Conservation (phyloP, 1,140 invertebrate species). For the Hermatobates lingyangjiaoensis region DNA sequence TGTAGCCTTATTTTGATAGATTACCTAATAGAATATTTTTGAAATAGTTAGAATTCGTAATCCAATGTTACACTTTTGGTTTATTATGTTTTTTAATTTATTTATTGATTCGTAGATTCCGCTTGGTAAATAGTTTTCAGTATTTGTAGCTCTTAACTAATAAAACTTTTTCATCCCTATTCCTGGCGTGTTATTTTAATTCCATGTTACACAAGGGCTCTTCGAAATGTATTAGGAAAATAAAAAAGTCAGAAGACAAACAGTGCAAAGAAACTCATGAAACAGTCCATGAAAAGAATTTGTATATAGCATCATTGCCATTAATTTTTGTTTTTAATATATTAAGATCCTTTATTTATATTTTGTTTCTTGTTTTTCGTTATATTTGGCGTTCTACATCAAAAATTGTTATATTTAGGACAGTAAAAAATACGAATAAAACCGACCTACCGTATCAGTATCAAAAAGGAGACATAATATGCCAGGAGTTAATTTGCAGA, state of each 20-base stretch:
- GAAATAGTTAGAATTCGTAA: no score
- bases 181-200: background rate
- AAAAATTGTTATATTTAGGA: slow-evolving; percentile 39
- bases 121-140: no score
- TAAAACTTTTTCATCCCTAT: no score
- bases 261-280: slow-evolving; percentile 24
- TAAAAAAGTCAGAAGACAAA: slow-evolving; percentile 17
- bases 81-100: no score
- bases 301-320: slow-evolving; percentile 67
- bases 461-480: slow-evolving; percentile 2
- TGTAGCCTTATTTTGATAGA: no score
- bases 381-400: slow-evolving; percentile 61
- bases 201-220: slow-evolving; percentile 19
- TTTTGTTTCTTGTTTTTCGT: slow-evolving; percentile 64
- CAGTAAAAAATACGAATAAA: slow-evolving; percentile 24
- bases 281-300: slow-evolving; percentile 65
- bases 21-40: no score
- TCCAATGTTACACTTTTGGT: no score
- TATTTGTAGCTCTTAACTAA: no score
- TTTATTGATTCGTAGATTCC: no score
- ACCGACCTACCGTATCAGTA: slow-evolving; percentile 19
- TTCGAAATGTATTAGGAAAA: slow-evolving; percentile 21
- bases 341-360: slow-evolving; percentile 56
- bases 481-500: slow-evolving; percentile 9
- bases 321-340: slow-evolving; percentile 67